phyloP scores from a whole-genome alignment of 2,888 invertebrate species.

The Lepidonotus clava region DNA sequence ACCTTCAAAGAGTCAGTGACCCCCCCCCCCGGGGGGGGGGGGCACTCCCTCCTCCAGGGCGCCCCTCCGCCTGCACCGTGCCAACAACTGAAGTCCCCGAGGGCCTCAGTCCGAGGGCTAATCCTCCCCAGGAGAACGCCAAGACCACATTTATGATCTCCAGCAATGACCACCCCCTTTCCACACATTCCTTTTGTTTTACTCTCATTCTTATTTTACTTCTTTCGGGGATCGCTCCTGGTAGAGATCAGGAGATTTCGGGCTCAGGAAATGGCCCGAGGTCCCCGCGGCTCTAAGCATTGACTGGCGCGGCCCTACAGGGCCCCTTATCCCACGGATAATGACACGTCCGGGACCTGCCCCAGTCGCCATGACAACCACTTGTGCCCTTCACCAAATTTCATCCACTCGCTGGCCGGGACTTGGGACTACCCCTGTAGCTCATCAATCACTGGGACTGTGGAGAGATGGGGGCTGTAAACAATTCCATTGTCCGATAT shows the following conservation, averaged over 20 bases:
- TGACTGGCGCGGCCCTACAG: background rate
- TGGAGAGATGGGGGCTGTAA: background rate
- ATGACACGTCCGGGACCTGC: conserved; percentile 22
- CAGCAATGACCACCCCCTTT: background rate
- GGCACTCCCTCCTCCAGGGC: too few relatives aligned
- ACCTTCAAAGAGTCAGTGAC: too few relatives aligned
- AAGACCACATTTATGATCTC: conserved; percentile 19
- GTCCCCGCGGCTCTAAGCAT: background rate
- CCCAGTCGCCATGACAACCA: conserved; percentile 29
- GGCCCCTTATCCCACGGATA: conserved; percentile 19
- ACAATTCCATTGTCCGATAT: background rate
- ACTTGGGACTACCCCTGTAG: background rate
- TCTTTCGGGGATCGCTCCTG: background rate
- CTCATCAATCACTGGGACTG: background rate
- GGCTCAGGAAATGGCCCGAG: background rate
- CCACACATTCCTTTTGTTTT: too few relatives aligned
- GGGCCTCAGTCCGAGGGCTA: background rate
- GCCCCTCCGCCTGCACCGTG: too few relatives aligned
- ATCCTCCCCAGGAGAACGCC: background rate
- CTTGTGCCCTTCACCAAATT: conserved; percentile 22
- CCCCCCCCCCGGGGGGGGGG: too few relatives aligned
- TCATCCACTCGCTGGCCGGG: background rate
- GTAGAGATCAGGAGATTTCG: conserved; percentile 11
- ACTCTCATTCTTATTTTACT: background rate
- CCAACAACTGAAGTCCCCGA: too few relatives aligned